Evolutionary conservation across 1,140 invertebrate genomes (phyloP).

Genomic region (Calliphora vicina): DNA sequence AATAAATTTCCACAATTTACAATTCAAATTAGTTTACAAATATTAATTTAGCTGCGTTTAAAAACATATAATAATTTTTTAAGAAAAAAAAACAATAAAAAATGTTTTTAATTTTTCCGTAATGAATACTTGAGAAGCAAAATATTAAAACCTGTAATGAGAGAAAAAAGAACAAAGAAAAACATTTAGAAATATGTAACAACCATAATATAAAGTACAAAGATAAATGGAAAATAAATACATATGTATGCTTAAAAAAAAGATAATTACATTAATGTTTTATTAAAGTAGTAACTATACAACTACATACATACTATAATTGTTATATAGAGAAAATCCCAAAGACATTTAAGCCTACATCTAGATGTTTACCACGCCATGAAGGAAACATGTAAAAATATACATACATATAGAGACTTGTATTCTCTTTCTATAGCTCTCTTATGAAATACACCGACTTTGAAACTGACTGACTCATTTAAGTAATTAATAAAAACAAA

Average conservation of each 20-base stretch:
- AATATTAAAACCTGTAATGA: neutral
- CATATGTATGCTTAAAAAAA: neutral
- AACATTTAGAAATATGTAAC: neutral
- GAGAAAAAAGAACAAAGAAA: slow-evolving; percentile 2
- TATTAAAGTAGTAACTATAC: neutral
- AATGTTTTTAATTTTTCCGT: neutral
- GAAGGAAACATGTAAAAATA: too few species aligned
- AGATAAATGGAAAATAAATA: neutral
- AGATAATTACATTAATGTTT: slow-evolving; percentile 6
- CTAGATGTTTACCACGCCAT: neutral
- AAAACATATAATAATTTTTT: neutral
- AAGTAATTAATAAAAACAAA: too few species aligned
- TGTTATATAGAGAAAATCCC: neutral
- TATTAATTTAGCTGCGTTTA: neutral
- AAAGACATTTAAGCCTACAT: neutral
- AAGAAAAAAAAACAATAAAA: neutral
- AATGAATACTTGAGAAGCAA: neutral
- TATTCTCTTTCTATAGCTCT: too few species aligned
- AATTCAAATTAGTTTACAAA: neutral
- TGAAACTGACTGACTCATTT: too few species aligned
- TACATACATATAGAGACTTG: too few species aligned
- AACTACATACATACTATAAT: neutral
- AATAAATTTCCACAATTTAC: neutral
- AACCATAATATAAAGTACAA: neutral
- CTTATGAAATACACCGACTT: too few species aligned